Base-by-base conservation (phyloP, 2,797 vertebrate genomes). In the Clarias pachynema region DNA sequence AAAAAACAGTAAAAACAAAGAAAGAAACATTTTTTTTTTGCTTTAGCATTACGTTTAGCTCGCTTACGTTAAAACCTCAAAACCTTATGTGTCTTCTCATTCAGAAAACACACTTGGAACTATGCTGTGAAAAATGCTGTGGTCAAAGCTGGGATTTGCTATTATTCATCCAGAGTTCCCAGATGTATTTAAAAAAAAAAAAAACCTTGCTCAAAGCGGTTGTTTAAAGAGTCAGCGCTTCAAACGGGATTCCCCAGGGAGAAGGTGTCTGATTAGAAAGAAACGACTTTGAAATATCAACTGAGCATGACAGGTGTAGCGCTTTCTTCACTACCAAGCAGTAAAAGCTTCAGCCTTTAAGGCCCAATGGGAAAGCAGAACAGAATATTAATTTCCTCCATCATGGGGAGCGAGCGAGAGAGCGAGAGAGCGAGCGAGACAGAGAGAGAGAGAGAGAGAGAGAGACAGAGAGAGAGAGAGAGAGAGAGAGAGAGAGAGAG, bases 211-310 rank as follows among this genome's bases (percentile, higher is more conserved):
- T 79, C 59, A 78, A 79, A 83, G 81, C 81, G 16, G 16, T 56
- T 69, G 80, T 84, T 63, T n/a, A 84, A 85, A 88, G 40, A 81
- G 16, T 49, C 60, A 63, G 77, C 20, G n/a, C 82, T 87, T 34
- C 29, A 83, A 73, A 84, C 63, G 37, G 34, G 69, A 81, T 78
- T 91, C 75, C 80, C 84, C 26, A n/a, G 81, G 85, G 90, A 91
- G 86, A 74, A 85, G 89, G 89, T 22, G 63, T 69, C 84, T 90
- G 79, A 89, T 90, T 88, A 87, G 72, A 86, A 73, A 81, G 44
- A 60, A 72, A 78, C 53, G 56, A 73, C 85, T 88, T 90, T 87
- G 73, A 89, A 89, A 87, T 81, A 68, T 66, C 79, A 74, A 89
- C 90, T 81, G 86, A 86, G 86, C 53, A 82, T 84, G 79, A 81